Base-by-base conservation (phyloP, 2,797 vertebrate species). In the Anguilla anguilla region DNA sequence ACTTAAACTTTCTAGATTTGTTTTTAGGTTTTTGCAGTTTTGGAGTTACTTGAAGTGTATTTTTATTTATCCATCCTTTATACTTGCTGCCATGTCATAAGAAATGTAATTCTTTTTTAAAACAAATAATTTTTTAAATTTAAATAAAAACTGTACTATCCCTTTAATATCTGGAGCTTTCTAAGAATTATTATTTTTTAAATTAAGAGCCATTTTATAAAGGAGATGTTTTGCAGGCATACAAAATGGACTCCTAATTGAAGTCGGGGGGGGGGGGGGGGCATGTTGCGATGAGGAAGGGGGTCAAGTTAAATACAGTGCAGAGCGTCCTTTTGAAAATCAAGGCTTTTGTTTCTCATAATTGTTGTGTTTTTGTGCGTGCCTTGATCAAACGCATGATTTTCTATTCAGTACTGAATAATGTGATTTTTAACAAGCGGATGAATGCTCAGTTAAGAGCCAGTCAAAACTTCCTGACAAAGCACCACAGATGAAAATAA, bases 271-370 rank as follows among this genome's bases (percentile, higher is more conserved):
- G 35, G 4, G 72, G 2, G 19, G 31, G 35, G 35, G 35, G 35
- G 35, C 1, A 1, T 1, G 35, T 35, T 35, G 35, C 2, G 74
- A 3, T 5, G 39, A 17, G 39, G 74, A 3, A 6, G 19, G 15
- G 19, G 67, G 28, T 6, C 3, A 74, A 74, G 11, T 35, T 35
- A 11, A 74, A 35, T 15, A 49, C 77, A 81, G 17, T 46, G 39
- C 77, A 49, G 43, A 6, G 19, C 77, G 31, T 83, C 17, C 82
- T 55, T 53, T 83, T n/a, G 82, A 83, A 83, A 83, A 83, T 83
- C 82, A 83, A 53, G 82, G 82, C 82, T 55, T 53, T 83, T 83
- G 82, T 83, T 83, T 83, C 51, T 53, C 55, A 55, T 83, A 55
- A 83, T 83, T 83, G 28, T 83, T 2, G 51, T 55, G 22, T 83